A percentile compares a stretch with the other conserved stretches of the same genome.
These are phyloP conservation scores for Agrypnia vestita DNA, from an alignment of 1,140 invertebrate species.

Conservation along the genomic window DNA sequence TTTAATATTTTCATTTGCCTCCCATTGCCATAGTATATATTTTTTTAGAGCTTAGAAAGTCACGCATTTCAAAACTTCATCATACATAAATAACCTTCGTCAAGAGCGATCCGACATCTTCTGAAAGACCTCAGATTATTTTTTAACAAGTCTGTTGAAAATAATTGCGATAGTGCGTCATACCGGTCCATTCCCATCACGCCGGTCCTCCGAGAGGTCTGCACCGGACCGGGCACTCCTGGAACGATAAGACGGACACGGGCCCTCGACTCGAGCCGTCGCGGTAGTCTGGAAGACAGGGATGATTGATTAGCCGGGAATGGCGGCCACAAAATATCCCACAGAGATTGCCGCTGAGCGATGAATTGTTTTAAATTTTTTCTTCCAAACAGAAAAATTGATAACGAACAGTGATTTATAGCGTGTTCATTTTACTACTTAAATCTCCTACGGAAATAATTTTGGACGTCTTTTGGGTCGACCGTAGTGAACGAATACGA, in stretches of 20 bases:
- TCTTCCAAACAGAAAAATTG: slow-evolving; percentile 38
- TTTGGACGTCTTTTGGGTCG: slow-evolving; percentile 15
- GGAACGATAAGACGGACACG: slow-evolving; percentile 13
- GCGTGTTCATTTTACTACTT: slow-evolving; percentile 13
- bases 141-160: background rate
- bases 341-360: slow-evolving; percentile 41
- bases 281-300: slow-evolving; percentile 24
- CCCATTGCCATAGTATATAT: no score
- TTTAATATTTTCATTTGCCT: no score
- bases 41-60: no score
- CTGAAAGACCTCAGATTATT: background rate
- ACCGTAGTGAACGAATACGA: slow-evolving; percentile 35
- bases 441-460: slow-evolving; percentile 43
- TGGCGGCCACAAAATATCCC: slow-evolving; percentile 33
- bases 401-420: slow-evolving; percentile 54
- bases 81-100: background rate
- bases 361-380: slow-evolving; percentile 53
- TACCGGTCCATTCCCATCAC: background rate
- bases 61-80: background rate
- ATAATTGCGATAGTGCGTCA: background rate
- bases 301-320: slow-evolving; percentile 28
- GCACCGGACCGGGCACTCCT: background rate
- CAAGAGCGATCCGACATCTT: background rate
- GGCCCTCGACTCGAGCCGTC: background rate
- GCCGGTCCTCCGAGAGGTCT: background rate